A percentile compares a stretch with the other conserved stretches of the same genome.
Conservation (phyloP, 2,797 vertebrate species). For the Brotula barbata region DNA sequence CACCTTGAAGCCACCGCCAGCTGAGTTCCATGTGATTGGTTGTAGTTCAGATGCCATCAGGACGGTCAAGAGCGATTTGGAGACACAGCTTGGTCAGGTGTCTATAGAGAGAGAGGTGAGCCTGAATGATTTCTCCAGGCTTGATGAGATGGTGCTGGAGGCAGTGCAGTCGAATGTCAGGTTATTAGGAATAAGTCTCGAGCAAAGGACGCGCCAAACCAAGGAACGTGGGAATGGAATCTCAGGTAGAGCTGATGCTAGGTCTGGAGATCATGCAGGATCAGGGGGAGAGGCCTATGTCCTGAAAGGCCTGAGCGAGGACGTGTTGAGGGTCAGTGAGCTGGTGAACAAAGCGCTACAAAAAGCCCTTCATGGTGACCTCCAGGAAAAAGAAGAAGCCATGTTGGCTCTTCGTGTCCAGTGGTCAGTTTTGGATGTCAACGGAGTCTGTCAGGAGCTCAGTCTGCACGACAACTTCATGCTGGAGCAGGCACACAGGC, state of each 20-base stretch:
- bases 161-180: constrained; percentile 52
- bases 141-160: constrained; percentile 50
- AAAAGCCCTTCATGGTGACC: constrained; percentile 21
- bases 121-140: constrained; percentile 17
- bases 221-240: not conserved
- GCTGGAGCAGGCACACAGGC: constrained; percentile 41
- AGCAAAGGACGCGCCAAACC: constrained; percentile 11
- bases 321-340: constrained; percentile 54
- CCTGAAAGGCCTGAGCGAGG: constrained; percentile 65
- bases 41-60: constrained; percentile 1
- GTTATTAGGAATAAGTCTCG: constrained; percentile 45
- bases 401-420: constrained; percentile 45
- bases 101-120: constrained; percentile 45
- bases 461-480: constrained; percentile 47
- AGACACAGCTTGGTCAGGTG: constrained; percentile 43
- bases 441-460: constrained; percentile 50
- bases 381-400: constrained; percentile 44
- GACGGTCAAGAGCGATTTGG: constrained; percentile 43
- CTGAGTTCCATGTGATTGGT: constrained; percentile 45
- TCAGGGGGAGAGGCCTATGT: constrained; percentile 31
- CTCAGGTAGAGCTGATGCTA: not conserved
- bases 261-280: not conserved
- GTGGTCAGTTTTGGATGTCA: constrained; percentile 43
- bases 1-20: constrained; percentile 37
- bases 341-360: constrained; percentile 39